Percentiles rank a stretch among this genome's conserved stretches.
phyloP scores from a whole-genome alignment of 1,140 invertebrate genomes.

The Heliconius himera region DNA sequence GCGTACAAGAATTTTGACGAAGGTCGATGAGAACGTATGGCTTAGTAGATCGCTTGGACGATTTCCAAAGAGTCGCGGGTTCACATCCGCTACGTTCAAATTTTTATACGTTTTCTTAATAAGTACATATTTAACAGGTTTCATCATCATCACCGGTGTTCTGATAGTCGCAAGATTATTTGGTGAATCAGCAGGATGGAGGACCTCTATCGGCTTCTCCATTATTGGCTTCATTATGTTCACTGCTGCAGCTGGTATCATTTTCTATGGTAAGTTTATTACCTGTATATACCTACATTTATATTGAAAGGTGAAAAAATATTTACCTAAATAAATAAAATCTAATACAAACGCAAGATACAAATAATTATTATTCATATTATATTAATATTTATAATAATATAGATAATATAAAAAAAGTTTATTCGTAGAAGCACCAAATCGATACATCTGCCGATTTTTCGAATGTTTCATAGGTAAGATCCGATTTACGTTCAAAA shows the following conservation, averaged over 20 bases:
- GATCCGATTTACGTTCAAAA: background rate
- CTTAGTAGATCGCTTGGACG: too few species aligned
- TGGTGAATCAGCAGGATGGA: constrained; percentile 85
- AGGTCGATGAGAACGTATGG: too few species aligned
- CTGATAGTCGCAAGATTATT: constrained; percentile 83
- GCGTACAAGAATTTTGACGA: too few species aligned
- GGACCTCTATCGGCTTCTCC: constrained; percentile 84
- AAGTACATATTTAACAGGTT: constrained; percentile 60
- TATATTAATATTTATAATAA: background rate
- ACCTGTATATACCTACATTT: constrained; percentile 1
- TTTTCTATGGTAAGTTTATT: constrained; percentile 83
- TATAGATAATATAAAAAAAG: background rate
- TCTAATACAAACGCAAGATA: background rate
- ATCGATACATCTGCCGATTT: background rate
- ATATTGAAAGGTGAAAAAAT: background rate
- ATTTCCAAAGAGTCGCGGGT: too few species aligned
- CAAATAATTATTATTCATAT: too few species aligned
- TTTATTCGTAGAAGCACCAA: constrained; percentile 7
- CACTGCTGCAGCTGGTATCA: constrained; percentile 83
- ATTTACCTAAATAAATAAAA: background rate
- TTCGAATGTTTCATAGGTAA: constrained; percentile 13
- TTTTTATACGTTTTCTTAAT: too few species aligned
- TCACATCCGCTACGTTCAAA: too few species aligned
- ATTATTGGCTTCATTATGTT: constrained; percentile 84
- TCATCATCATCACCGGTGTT: constrained; percentile 85